phyloP scores from a whole-genome alignment of 2,888 invertebrate genomes.

The Macaria liturata region DNA sequence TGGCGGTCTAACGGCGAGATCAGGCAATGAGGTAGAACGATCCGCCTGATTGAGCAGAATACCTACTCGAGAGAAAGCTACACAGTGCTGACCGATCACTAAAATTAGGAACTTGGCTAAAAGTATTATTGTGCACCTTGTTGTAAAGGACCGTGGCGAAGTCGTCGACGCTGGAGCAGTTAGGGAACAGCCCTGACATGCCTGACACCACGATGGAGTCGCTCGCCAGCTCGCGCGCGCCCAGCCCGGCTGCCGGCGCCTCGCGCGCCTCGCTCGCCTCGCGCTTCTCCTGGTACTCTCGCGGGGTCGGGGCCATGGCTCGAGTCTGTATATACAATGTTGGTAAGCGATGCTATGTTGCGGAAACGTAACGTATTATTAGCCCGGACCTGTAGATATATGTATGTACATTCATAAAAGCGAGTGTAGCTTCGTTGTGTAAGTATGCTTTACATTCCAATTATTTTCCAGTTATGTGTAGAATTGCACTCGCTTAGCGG shows the following conservation, averaged over 20 bases:
- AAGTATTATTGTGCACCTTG: conserved; percentile 39
- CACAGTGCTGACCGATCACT: too few relatives aligned
- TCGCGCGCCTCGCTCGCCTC: too few relatives aligned
- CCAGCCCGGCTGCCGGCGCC: not conserved
- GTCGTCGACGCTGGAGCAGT: conserved; percentile 43
- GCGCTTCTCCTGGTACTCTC: not conserved
- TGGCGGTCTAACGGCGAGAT: not conserved
- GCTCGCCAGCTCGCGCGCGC: conserved; percentile 9
- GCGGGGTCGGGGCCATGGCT: conserved; percentile 10
- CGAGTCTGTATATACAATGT: too few relatives aligned
- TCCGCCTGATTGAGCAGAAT: not conserved
- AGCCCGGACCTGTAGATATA: too few relatives aligned
- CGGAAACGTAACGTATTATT: too few relatives aligned
- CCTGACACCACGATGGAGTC: conserved; percentile 53
- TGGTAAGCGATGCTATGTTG: too few relatives aligned
- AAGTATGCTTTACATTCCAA: too few relatives aligned
- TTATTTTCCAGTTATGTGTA: too few relatives aligned
- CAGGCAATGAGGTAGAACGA: not conserved
- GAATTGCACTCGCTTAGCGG: too few relatives aligned
- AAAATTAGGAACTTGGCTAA: not conserved
- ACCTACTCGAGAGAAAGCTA: not conserved
- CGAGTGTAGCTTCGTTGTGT: too few relatives aligned
- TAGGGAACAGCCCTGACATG: conserved; percentile 54
- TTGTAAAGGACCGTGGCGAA: conserved; percentile 54
- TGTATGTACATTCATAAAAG: too few relatives aligned